phyloP scores from a whole-genome alignment of 2,113 vertebrate species.

The Crotalus tigris region DNA sequence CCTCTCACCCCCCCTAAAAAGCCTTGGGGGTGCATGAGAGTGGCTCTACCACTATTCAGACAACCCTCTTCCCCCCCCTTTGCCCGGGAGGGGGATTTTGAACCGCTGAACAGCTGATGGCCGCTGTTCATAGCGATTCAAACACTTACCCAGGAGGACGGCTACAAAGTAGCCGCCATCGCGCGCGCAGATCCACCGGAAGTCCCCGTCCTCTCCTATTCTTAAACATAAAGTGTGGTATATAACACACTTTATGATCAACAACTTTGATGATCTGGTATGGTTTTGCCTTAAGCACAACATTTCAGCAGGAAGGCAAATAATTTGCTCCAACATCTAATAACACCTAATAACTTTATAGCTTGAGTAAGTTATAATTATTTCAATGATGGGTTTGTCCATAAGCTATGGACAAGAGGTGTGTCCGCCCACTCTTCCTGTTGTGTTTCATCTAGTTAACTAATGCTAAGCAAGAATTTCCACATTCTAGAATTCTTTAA shows the following conservation, averaged over 20 bases:
- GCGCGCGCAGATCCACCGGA: too few species aligned
- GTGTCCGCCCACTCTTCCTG: background rate
- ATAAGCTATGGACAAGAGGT: background rate
- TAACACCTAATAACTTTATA: background rate
- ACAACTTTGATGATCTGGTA: background rate
- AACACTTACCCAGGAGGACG: too few species aligned
- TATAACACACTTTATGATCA: too few species aligned
- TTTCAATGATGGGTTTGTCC: background rate
- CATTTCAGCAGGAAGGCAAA: background rate
- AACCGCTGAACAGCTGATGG: too few species aligned
- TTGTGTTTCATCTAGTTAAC: background rate
- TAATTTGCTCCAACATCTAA: background rate
- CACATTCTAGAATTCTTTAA: background rate
- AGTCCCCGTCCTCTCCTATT: background rate
- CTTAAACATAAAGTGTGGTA: background rate
- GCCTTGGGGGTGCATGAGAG: too few species aligned
- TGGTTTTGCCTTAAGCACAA: background rate
- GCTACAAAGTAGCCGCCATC: too few species aligned
- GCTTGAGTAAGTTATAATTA: background rate
- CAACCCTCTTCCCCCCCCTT: too few species aligned
- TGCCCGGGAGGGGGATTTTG: too few species aligned
- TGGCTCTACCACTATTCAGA: too few species aligned
- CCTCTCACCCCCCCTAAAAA: too few species aligned
- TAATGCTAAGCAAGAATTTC: background rate
- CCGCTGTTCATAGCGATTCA: too few species aligned